Percentiles rank a stretch among this genome's conserved stretches.
Evolutionary conservation across 1,140 invertebrate genomes (phyloP).

Genomic region (Danaus plexippus): DNA sequence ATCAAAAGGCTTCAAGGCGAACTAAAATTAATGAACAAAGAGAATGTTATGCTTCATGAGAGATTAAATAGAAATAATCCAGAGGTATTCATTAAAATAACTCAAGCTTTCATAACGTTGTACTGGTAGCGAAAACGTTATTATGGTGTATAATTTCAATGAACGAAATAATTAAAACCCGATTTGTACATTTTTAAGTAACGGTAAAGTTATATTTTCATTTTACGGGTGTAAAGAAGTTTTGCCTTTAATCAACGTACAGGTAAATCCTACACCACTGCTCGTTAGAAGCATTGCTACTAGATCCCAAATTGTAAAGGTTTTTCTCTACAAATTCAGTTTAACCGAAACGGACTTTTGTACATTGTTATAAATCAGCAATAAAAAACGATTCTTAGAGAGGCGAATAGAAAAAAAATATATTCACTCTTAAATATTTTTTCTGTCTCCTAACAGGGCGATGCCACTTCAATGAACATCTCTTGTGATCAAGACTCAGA

Average conservation of each 20-base stretch:
- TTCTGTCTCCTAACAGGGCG: slow-evolving; percentile 26
- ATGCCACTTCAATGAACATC: slow-evolving; percentile 39
- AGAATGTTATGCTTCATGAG: slow-evolving; percentile 48
- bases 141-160: too few relatives aligned
- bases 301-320: neutral
- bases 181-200: too few relatives aligned
- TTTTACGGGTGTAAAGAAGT: too few relatives aligned
- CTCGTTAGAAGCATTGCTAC: too few relatives aligned
- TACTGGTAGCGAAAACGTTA: too few relatives aligned
- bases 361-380: slow-evolving; percentile 6
- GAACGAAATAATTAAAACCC: too few relatives aligned
- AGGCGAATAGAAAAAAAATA: too few relatives aligned
- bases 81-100: slow-evolving; percentile 29
- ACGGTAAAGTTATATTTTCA: too few relatives aligned
- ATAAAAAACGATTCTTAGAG: neutral
- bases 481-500: slow-evolving; percentile 23
- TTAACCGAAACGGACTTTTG: neutral
- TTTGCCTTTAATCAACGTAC: too few relatives aligned
- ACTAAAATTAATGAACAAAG: slow-evolving; percentile 52
- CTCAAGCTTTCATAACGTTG: too few relatives aligned
- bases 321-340: neutral
- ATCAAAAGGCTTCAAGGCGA: slow-evolving; percentile 55
- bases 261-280: too few relatives aligned
- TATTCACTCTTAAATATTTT: too few relatives aligned
- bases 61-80: slow-evolving; percentile 51